Evolutionary conservation across 2,113 vertebrate species (phyloP).

Genomic region (Lepus americanus): DNA sequence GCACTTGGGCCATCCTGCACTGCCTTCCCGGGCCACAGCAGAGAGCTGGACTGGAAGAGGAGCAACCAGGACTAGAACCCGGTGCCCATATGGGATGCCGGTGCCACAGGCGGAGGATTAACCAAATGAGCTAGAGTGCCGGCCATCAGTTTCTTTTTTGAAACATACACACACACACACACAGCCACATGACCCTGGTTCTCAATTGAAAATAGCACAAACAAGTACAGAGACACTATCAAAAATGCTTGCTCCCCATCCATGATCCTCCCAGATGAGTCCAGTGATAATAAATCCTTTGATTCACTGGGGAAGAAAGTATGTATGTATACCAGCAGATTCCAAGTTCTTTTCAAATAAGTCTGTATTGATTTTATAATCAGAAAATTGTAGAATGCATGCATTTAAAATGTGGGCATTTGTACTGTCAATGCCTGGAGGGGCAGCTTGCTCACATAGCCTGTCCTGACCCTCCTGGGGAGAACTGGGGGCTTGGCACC

Average conservation of each 20-base stretch:
- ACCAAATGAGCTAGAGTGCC: too few relatives aligned
- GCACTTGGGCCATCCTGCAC: too few relatives aligned
- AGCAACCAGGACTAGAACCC: too few relatives aligned
- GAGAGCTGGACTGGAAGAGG: too few relatives aligned
- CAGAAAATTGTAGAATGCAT: conserved; percentile 58
- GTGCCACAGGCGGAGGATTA: too few relatives aligned
- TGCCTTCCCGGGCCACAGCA: too few relatives aligned
- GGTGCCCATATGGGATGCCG: too few relatives aligned
- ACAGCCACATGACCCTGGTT: background rate
- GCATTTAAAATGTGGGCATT: conserved; percentile 52
- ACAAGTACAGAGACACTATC: background rate
- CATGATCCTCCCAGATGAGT: background rate
- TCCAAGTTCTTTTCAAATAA: conserved; percentile 53
- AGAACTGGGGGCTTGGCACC: background rate
- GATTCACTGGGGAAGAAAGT: conserved; percentile 47
- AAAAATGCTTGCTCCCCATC: background rate
- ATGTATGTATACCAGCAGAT: conserved; percentile 40
- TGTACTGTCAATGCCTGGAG: background rate
- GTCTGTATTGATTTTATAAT: conserved; percentile 71
- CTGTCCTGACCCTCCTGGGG: background rate
- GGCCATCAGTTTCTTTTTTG: background rate
- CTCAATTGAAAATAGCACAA: background rate
- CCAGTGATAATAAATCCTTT: conserved; percentile 24
- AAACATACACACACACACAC: background rate
- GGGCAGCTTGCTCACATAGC: background rate